Evolutionary conservation across 30 jellyfish, hydroid and myxozoan species (phyloP).

Genomic region (Aurelia aurita): DNA sequence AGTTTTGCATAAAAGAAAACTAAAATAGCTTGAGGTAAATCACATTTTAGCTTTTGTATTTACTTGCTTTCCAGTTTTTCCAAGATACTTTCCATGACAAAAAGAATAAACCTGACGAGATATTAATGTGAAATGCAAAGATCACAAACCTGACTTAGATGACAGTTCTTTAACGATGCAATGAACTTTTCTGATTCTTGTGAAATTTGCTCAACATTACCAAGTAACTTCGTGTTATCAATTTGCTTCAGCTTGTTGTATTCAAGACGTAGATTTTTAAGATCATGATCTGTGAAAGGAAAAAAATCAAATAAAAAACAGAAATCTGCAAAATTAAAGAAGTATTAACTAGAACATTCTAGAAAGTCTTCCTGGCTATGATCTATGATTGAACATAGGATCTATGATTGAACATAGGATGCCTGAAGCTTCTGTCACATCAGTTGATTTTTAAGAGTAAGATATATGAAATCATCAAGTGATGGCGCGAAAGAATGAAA

Average conservation of each 20-base stretch:
- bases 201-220: constrained; percentile 16
- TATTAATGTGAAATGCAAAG: too few relatives aligned
- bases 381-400: too few relatives aligned
- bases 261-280: constrained; percentile 24
- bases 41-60: too few relatives aligned
- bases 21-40: too few relatives aligned
- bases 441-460: too few relatives aligned
- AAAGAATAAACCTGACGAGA: background rate
- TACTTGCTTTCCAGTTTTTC: background rate
- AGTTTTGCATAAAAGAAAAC: background rate
- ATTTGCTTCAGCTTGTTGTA: constrained; percentile 3
- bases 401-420: too few relatives aligned
- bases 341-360: too few relatives aligned
- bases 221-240: constrained; percentile 9
- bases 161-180: constrained; percentile 9
- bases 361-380: too few relatives aligned
- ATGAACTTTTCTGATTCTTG: constrained; percentile 18
- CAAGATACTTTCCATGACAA: background rate
- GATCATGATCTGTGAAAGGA: constrained; percentile 11
- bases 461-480: too few relatives aligned
- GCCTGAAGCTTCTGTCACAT: too few relatives aligned
- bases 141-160: constrained; percentile 28
- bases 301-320: background rate
- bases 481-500: too few relatives aligned
- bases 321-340: background rate